A percentile compares a stretch with the other conserved stretches of the same genome.
Evolutionary conservation across 2,113 vertebrate species (phyloP).

Genomic region (Archilochus colubris): DNA sequence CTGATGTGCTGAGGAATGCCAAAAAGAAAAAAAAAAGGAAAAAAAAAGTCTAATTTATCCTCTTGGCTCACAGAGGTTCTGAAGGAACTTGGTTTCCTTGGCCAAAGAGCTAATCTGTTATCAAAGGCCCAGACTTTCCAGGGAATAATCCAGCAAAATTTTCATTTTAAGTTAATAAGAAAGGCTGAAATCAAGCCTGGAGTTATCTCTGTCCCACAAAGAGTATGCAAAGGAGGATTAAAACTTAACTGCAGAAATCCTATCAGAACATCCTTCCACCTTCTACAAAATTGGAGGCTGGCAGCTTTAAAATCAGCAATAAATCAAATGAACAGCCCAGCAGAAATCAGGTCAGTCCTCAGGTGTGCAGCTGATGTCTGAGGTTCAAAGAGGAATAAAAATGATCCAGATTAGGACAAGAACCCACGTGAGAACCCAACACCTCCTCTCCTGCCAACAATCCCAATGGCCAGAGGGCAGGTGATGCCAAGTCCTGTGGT

Average conservation of each 20-base stretch:
- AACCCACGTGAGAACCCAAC: background rate
- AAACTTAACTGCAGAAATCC: background rate
- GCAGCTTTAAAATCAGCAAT: background rate
- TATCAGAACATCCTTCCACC: fast-evolving
- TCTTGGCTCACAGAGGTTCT: background rate
- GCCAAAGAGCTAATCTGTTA: background rate
- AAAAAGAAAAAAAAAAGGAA: background rate
- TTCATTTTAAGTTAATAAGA: background rate
- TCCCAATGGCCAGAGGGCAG: fast-evolving
- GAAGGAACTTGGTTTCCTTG: background rate
- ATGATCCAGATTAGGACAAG: background rate
- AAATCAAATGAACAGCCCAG: background rate
- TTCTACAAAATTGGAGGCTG: background rate
- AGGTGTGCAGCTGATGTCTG: background rate
- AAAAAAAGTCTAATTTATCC: background rate
- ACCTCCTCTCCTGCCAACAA: background rate
- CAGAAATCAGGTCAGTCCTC: background rate
- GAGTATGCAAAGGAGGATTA: background rate
- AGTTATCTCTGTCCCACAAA: background rate
- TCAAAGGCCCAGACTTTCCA: background rate
- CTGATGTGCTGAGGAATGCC: background rate
- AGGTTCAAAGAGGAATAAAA: background rate
- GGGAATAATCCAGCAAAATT: background rate
- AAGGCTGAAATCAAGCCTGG: background rate
- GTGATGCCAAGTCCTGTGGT: background rate